Percentiles rank a stretch among this genome's conserved stretches.
Conservation (phyloP, 1,140 invertebrate species). For the Zophobas morio region DNA sequence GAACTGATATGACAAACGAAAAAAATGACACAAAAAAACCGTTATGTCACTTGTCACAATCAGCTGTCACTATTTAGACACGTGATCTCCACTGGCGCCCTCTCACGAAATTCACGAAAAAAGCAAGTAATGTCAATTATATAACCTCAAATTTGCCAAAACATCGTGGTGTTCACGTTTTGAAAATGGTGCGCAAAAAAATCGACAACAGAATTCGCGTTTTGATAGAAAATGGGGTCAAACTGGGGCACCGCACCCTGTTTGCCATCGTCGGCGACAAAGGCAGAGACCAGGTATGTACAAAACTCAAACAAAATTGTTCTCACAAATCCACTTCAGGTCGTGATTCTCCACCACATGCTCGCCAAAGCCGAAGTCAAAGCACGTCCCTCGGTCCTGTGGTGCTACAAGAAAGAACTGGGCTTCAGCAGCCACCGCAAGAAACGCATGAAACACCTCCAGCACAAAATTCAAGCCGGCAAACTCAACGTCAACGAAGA, state of each 20-base stretch:
- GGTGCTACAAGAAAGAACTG: conserved; percentile 99
- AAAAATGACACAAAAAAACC: background rate
- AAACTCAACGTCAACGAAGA: conserved; percentile 95
- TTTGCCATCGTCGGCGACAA: conserved; percentile 97
- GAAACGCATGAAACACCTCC: conserved; percentile 90
- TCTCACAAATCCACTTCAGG: conserved; percentile 70
- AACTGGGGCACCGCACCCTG: conserved; percentile 89
- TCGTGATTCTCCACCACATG: conserved; percentile 98
- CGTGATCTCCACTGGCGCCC: background rate
- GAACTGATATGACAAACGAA: background rate
- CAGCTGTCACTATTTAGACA: background rate
- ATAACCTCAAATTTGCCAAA: conserved; percentile 8
- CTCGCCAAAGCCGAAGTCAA: conserved; percentile 94
- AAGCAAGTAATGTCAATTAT: background rate
- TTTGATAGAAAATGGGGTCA: conserved; percentile 97
- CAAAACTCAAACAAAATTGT: background rate
- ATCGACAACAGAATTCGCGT: conserved; percentile 96
- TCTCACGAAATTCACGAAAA: background rate
- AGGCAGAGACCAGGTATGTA: conserved; percentile 90
- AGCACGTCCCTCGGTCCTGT: conserved; percentile 92
- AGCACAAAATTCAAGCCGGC: conserved; percentile 91
- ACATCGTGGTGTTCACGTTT: background rate
- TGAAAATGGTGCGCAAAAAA: conserved; percentile 90
- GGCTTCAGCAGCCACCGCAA: conserved; percentile 95
- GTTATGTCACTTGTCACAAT: background rate